Conservation (phyloP, 2,888 invertebrate genomes). For the Sabellastarte sp. region DNA sequence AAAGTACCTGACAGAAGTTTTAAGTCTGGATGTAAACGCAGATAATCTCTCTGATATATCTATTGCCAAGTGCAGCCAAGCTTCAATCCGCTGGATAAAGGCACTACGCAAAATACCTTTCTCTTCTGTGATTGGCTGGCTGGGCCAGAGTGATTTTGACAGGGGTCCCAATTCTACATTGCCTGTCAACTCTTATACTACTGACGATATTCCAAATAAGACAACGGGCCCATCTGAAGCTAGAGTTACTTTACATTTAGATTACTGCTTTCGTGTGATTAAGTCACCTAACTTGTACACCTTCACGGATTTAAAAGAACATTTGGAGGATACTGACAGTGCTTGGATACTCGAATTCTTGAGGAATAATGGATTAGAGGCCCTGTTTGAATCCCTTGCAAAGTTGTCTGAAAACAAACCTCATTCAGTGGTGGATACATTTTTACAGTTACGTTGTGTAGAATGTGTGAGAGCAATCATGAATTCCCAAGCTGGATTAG, state of each 20-base stretch:
- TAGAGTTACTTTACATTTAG: too few relatives aligned
- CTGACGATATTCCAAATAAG: background rate
- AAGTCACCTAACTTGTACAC: background rate
- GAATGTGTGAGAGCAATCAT: conserved; percentile 62
- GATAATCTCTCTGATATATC: too few relatives aligned
- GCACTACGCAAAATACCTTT: background rate
- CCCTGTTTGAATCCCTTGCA: conserved; percentile 45
- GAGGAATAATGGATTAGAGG: conserved; percentile 34
- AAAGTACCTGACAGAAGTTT: too few relatives aligned
- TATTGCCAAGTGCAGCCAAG: too few relatives aligned
- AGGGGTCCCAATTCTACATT: too few relatives aligned
- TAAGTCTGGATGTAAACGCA: too few relatives aligned
- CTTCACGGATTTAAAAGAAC: background rate
- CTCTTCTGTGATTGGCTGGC: background rate
- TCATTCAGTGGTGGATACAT: conserved; percentile 48
- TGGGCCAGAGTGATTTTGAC: background rate
- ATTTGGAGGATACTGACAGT: background rate
- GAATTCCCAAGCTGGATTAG: conserved; percentile 90
- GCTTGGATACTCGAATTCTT: conserved; percentile 1
- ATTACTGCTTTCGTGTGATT: background rate
- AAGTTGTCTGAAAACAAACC: conserved; percentile 44
- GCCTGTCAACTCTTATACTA: background rate
- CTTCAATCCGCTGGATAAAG: background rate
- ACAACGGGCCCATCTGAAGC: too few relatives aligned
- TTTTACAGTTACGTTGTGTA: conserved; percentile 52